Conservation (phyloP, 1,140 invertebrate species). For the Pseudomyrmex flavicornis region DNA sequence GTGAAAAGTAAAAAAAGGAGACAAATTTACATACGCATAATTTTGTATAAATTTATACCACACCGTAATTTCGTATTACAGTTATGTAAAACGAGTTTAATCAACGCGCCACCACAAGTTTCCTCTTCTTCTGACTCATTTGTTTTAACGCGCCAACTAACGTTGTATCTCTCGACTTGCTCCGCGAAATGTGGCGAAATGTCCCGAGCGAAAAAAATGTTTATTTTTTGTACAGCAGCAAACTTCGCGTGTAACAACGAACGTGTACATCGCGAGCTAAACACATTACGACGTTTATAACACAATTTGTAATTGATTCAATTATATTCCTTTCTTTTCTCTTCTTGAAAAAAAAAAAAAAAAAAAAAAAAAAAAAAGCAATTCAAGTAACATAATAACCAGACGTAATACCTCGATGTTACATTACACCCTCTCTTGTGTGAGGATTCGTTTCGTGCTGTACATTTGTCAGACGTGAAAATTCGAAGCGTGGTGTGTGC, state of each 20-base stretch:
- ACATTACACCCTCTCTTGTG: too few relatives aligned
- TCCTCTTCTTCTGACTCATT: slow-evolving; percentile 6
- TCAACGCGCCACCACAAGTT: slow-evolving; percentile 10
- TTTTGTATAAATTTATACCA: too few relatives aligned
- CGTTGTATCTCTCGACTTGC: not conserved
- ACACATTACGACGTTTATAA: not conserved
- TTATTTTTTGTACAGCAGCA: slow-evolving; percentile 17
- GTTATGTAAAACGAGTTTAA: not conserved
- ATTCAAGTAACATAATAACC: too few relatives aligned
- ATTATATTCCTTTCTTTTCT: too few relatives aligned
- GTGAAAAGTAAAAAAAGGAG: slow-evolving; percentile 45
- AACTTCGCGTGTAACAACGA: slow-evolving; percentile 10
- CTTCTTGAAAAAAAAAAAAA: not conserved
- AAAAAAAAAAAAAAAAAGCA: too few relatives aligned
- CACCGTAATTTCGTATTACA: not conserved
- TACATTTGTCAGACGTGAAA: slow-evolving; percentile 41
- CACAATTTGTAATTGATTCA: too few relatives aligned
- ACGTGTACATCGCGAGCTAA: not conserved
- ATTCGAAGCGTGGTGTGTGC: slow-evolving; percentile 22
- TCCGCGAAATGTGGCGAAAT: slow-evolving; percentile 1
- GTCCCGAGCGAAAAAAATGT: not conserved
- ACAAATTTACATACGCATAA: not conserved
- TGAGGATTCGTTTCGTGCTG: too few relatives aligned
- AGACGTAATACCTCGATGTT: too few relatives aligned
- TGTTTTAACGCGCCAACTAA: not conserved